These are phyloP conservation scores for Neoseiulus cucumeris DNA, from an alignment of 1,140 invertebrate species.

Conservation along the genomic window DNA sequence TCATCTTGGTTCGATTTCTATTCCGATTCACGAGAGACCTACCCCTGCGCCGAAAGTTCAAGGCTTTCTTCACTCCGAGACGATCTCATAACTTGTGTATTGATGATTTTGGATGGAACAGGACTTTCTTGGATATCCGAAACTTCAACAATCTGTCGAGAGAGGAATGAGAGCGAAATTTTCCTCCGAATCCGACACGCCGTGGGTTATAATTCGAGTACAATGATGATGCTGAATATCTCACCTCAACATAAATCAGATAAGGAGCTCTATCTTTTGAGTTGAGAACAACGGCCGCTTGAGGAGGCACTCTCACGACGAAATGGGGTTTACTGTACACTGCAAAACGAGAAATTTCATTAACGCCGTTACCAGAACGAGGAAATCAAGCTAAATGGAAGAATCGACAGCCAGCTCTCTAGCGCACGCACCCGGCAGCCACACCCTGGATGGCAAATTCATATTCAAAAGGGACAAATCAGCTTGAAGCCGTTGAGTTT, in stretches of 20 bases:
- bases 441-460: slow-evolving; percentile 89
- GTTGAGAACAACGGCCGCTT: slow-evolving; percentile 86
- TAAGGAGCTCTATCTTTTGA: slow-evolving; percentile 99
- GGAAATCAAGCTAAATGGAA: slow-evolving; percentile 30
- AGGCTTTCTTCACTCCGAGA: slow-evolving; percentile 86
- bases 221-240: no score
- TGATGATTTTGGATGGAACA: slow-evolving; percentile 48
- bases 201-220: no score
- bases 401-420: no score
- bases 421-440: slow-evolving; percentile 65
- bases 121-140: slow-evolving; percentile 56
- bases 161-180: no score
- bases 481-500: slow-evolving; percentile 59
- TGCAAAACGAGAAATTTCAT: neutral
- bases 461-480: slow-evolving; percentile 81
- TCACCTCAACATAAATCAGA: slow-evolving; percentile 87
- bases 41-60: neutral
- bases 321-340: slow-evolving; percentile 39
- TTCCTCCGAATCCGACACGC: no score
- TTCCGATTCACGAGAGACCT: no score
- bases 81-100: slow-evolving; percentile 52
- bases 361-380: neutral
- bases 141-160: slow-evolving; percentile 42
- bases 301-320: slow-evolving; percentile 74
- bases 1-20: no score